Evolutionary conservation across 2,113 vertebrate species (phyloP).

Genomic region (Sinocyclocheilus maitianheensis): DNA sequence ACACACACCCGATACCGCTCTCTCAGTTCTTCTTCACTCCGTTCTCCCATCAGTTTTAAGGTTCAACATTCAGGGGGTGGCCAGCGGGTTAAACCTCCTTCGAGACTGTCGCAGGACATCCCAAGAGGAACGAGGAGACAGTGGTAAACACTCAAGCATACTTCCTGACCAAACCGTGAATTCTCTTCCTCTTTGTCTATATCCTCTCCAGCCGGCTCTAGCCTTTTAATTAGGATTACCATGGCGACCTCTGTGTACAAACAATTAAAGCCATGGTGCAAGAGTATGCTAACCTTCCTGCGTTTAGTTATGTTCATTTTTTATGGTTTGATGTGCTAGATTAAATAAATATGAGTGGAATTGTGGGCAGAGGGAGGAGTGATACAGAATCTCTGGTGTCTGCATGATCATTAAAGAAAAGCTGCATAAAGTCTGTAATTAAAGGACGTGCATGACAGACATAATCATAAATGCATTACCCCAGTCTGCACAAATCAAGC

Average conservation of each 20-base stretch:
- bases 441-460: constrained; percentile 1
- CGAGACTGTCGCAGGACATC: not conserved
- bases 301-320: not conserved
- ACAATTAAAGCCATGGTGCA: not conserved
- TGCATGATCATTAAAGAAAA: constrained; percentile 13
- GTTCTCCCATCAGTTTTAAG: not conserved
- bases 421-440: constrained; percentile 22
- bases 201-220: not conserved
- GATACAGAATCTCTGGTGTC: constrained; percentile 25
- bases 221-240: constrained; percentile 5
- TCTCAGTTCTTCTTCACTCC: not conserved
- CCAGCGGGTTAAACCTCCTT: not conserved
- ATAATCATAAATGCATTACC: constrained; percentile 28
- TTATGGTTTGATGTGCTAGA: not conserved
- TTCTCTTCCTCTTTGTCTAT: not conserved
- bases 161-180: constrained; percentile 21
- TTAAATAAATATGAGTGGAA: constrained; percentile 30
- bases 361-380: not conserved
- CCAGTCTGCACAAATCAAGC: not conserved
- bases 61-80: not conserved
- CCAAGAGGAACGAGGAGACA: not conserved
- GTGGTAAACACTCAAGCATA: constrained; percentile 13
- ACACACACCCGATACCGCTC: not conserved
- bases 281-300: not conserved
- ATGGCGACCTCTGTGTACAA: not conserved